Evolutionary conservation across 2,113 vertebrate species (phyloP), one percentile per base, ranked within the genome.

Genomic region (Megaceryle torquata): DNA sequence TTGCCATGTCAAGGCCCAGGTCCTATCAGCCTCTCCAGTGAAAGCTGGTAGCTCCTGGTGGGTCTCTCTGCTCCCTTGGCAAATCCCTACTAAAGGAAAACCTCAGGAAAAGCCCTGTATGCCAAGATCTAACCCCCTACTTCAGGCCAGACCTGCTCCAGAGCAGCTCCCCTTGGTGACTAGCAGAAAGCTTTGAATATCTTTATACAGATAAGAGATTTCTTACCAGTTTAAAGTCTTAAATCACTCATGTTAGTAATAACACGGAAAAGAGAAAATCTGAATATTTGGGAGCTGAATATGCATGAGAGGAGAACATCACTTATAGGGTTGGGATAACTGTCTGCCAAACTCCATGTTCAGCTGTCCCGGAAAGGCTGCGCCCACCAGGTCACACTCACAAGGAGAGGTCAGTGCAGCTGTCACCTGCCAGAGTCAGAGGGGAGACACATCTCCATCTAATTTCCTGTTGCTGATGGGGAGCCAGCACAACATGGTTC

Each of bases 351-450:
- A 59, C 9, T 18, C 17, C 0, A 1, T 31, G 6, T 51, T 72
- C 11, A 33, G 35, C 20, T 60, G 7, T 64, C 5, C 17, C 1
- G 0, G 5, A 41, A 43, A 65, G 20, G 28, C 57, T 85, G 53
- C 9, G 48, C 24, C 9, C 16, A 29, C 39, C 15, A 39, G 39
- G 43, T 39, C 9, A 10, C n/a, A 6, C 12, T 65, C 0, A 0
- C 7, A 5, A 70, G 21, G 26, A 60, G 10, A 56, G 35, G 8
- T 15, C 8, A 67, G 19, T 1, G 3, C 17, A 59, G 20, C 22
- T 78, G 15, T 18, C 12, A 1, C 15, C 15, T 60, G 10, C 13
- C 33, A 6, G 16, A 24, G 29, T 12, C 51, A 37, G 24, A 33
- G 9, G 6, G 10, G 11, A 85, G 28, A 7, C 21, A 8, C 6